Conservation (phyloP, 2,888 invertebrate species). For the Stegana nigrithorax region DNA sequence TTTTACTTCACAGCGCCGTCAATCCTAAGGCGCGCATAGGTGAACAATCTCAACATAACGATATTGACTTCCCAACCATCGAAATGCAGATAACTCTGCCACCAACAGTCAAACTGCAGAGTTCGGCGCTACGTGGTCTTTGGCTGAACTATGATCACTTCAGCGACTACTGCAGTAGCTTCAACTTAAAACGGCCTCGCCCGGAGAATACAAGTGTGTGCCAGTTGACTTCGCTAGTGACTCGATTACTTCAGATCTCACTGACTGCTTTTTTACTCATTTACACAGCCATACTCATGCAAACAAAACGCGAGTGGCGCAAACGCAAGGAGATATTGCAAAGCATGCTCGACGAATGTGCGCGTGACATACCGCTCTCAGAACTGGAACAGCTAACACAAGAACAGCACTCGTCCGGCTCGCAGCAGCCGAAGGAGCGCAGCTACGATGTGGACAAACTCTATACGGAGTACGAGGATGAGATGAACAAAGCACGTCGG, state of each 20-base stretch:
- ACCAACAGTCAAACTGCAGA: conserved; percentile 65
- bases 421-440: conserved; percentile 51
- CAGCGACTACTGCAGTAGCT: conserved; percentile 69
- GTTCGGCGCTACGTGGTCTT: conserved; percentile 69
- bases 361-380: conserved; percentile 53
- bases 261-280: no score
- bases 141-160: conserved; percentile 72
- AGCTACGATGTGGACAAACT: conserved; percentile 66
- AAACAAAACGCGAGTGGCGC: conserved; percentile 67
- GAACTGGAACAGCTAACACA: conserved; percentile 52
- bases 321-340: conserved; percentile 68
- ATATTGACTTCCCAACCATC: conserved; percentile 69
- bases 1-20: conserved; percentile 41
- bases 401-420: conserved; percentile 47
- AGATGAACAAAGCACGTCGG: conserved; percentile 60
- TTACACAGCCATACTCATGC: conserved; percentile 58
- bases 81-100: conserved; percentile 69
- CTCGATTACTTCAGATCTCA: no score
- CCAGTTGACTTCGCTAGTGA: no score
- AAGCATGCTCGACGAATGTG: conserved; percentile 64
- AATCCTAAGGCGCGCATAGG: conserved; percentile 63
- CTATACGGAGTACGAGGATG: conserved; percentile 67
- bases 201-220: conserved; percentile 53
- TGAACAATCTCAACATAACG: conserved; percentile 63
- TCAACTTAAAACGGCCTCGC: conserved; percentile 48